Evolutionary conservation across 1,140 invertebrate species (phyloP).

Genomic region (Sinonovacula constricta): DNA sequence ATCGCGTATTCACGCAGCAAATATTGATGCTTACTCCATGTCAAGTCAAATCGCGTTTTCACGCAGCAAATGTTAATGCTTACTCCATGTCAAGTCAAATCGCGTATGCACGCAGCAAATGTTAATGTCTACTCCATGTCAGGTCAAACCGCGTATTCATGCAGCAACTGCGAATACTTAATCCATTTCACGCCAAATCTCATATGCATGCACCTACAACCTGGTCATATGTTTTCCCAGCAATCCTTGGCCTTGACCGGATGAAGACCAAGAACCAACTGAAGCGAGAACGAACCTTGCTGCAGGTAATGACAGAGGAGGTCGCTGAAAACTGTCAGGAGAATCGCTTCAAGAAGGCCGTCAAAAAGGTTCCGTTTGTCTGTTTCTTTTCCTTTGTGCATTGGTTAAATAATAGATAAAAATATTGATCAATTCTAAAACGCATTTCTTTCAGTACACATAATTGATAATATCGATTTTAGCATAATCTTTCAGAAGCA

Average conservation of each 20-base stretch:
- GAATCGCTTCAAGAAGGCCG: conserved; percentile 6
- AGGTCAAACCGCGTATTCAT: not conserved
- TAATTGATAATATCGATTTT: not conserved
- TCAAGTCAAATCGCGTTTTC: not conserved
- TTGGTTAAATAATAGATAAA: not conserved
- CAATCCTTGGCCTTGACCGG: conserved; percentile 35
- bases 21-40: not conserved
- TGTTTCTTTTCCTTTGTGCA: not conserved
- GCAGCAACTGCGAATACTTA: not conserved
- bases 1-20: not conserved
- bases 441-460: conserved; percentile 4
- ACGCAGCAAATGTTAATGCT: not conserved
- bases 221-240: not conserved
- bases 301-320: not conserved
- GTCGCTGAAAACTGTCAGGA: not conserved
- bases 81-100: not conserved
- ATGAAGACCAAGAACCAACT: conserved; percentile 33
- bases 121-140: not conserved
- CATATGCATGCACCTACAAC: not conserved
- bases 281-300: conserved; percentile 22
- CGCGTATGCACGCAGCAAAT: not conserved
- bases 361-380: conserved; percentile 14
- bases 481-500: not conserved
- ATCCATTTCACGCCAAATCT: not conserved
- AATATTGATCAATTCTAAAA: not conserved